These are phyloP conservation scores for Phasia obesa DNA, from an alignment of 2,888 invertebrate species.

Conservation along the genomic window DNA sequence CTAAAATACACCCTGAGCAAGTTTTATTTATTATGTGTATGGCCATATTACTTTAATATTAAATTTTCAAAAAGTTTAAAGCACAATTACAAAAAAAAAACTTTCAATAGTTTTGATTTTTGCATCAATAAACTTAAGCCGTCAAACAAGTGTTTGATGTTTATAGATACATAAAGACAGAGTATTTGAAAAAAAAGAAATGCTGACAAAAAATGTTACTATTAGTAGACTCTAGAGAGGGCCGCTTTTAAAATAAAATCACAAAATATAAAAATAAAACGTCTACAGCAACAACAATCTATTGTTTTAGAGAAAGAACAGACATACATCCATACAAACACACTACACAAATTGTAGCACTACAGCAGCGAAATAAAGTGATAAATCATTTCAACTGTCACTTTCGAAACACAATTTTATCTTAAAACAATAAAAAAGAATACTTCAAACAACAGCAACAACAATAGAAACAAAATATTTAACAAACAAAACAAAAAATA, in stretches of 20 bases:
- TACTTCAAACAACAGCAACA: constrained; percentile 47
- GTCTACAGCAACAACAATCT: constrained; percentile 40
- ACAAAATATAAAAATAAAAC: constrained; percentile 39
- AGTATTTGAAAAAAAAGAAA: constrained; percentile 24
- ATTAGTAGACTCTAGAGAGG: constrained; percentile 54
- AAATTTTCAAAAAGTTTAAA: no score
- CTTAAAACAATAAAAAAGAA: constrained; percentile 74
- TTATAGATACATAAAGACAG: constrained; percentile 17
- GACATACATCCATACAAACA: constrained; percentile 22
- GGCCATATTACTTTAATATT: no score
- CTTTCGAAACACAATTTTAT: constrained; percentile 83
- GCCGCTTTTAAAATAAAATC: constrained; percentile 50
- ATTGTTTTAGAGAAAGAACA: constrained; percentile 53
- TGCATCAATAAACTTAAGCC: background rate
- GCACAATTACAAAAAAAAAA: no score
- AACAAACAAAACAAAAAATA: constrained; percentile 43
- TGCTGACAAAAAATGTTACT: constrained; percentile 20
- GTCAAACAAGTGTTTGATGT: constrained; percentile 24
- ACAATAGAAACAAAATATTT: constrained; percentile 31
- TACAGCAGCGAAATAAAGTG: constrained; percentile 77
- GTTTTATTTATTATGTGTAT: no score
- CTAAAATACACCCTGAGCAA: no score
- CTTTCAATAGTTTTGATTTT: background rate
- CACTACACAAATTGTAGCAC: constrained; percentile 67
- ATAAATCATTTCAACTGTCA: constrained; percentile 83